Evolutionary conservation across 2,113 vertebrate species (phyloP), one percentile per base, ranked within the genome.

Genomic region (Daphoenositta chrysoptera): DNA sequence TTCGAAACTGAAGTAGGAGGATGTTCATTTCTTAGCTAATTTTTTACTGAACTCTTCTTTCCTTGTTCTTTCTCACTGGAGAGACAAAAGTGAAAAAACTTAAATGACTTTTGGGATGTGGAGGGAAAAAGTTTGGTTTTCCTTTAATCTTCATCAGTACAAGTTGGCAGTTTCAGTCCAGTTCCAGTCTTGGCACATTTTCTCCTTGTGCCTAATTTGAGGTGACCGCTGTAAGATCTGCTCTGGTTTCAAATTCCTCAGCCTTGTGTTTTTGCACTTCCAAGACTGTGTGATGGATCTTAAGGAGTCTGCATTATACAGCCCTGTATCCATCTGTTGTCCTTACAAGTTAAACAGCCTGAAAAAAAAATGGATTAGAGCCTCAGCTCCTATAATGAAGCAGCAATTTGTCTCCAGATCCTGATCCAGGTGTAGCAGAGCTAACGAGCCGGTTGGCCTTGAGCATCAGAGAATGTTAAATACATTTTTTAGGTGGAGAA

Each of bases 331-430:
- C 96, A 96, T 97, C 96, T 97, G 94, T 94, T 98, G 96, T 95
- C 96, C 96, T 98, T 96, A 95, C 95, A 96, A 94, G 89, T 95
- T 97, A 96, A 98, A 97, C 94, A 96, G 80, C 76, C 91, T 97
- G 94, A 93, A 93, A 84, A 90, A 88, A 94, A 92, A 97, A 94
- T 88, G 93, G 94, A 96, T 97, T 97, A 97, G 96, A 97, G 90
- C 86, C 77, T 97, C 87, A 61, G 97, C 87, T 97, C 87, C 93
- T 87, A 6, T 98, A 98, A 98, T 97, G 97, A 98, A 97, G 96
- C 83, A 93, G 92, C 95, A 95, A 86, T 98, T 98, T 98, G 96
- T 97, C 95, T 98, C 65, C 48, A 93, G 95, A 91, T 95, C 90
- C 82, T 95, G 95, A 96, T 96, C 90, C 91, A 97, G 97, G 96